Evolutionary conservation across 2,113 vertebrate species (phyloP), one percentile per base, ranked within the genome.

Genomic region (Hemibates koningsi): DNA sequence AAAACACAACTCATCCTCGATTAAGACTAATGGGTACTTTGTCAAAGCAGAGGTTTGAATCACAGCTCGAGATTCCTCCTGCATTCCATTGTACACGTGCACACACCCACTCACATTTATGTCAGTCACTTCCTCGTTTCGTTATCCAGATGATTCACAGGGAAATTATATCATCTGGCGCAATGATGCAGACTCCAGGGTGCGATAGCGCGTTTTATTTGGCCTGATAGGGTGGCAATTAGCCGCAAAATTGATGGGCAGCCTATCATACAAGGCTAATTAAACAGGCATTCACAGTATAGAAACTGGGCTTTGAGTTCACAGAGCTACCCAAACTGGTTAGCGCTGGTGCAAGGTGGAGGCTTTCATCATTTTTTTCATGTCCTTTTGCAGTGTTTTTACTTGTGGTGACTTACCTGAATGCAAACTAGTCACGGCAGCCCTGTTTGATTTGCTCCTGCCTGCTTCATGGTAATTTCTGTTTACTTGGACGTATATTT

Each of bases 231-330:
- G 92, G 91, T 86, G 87, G 91, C 94, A 96, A 96, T 96, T 95
- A 96, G 94, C 92, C 92, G 88, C 93, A 83, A 95, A 96, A 95
- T 95, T 93, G 90, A 94, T 93, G 91, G 88, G 94, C 94, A 94
- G 94, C 91, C 91, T 13, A 94, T 96, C 95, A 96, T 71, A 95
- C 92, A 88, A 87, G 95, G 92, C 90, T 95, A 96, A 97, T 96
- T 97, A 95, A 94, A 93, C 90, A 84, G 81, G 63, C 88, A 82
- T 84, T 95, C 92, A 95, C 84, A 92, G 91, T 91, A 89, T 86
- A 93, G 90, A 94, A 92, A 94, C 86, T 94, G 86, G 90, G 86
- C 88, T 95, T 95, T 91, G 88, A 89, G 90, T 86, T 90, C 86
- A 93, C 81, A 86, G 84, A 88, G 82, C 17, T n/a, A 63, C 52